Evolutionary conservation across 2,888 invertebrate species (phyloP).

Genomic region (Cecidostiba fungosa): DNA sequence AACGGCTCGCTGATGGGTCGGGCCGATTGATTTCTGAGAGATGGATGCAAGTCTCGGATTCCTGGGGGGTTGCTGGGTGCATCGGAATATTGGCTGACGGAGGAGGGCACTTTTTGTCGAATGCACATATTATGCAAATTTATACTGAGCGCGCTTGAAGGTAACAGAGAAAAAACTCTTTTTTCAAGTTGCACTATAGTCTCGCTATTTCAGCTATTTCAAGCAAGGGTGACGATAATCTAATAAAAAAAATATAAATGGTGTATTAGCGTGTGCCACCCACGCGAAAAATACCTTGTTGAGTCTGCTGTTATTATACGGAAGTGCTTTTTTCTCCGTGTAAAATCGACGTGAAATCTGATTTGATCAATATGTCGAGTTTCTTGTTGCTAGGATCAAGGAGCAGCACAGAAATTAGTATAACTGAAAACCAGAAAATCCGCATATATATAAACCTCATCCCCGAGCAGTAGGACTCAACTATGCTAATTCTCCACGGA

Average conservation of each 20-base stretch:
- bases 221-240: too few relatives aligned
- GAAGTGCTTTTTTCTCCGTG: too few relatives aligned
- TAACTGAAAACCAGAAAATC: constrained; percentile 5
- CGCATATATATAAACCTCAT: background rate
- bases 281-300: too few relatives aligned
- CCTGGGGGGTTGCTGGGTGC: background rate
- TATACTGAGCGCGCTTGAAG: background rate
- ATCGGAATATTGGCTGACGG: background rate
- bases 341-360: too few relatives aligned
- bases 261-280: too few relatives aligned
- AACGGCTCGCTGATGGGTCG: background rate
- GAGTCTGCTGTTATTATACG: too few relatives aligned
- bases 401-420: background rate
- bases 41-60: background rate
- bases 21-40: background rate
- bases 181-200: too few relatives aligned
- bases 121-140: background rate
- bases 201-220: too few relatives aligned
- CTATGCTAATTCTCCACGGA: constrained; percentile 23
- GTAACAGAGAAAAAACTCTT: background rate
- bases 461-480: background rate
- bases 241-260: too few relatives aligned
- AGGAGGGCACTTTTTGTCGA: background rate
- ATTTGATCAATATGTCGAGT: background rate
- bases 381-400: background rate